Base-by-base conservation (phyloP, 2,888 invertebrate species). In the Spodoptera exigua region DNA sequence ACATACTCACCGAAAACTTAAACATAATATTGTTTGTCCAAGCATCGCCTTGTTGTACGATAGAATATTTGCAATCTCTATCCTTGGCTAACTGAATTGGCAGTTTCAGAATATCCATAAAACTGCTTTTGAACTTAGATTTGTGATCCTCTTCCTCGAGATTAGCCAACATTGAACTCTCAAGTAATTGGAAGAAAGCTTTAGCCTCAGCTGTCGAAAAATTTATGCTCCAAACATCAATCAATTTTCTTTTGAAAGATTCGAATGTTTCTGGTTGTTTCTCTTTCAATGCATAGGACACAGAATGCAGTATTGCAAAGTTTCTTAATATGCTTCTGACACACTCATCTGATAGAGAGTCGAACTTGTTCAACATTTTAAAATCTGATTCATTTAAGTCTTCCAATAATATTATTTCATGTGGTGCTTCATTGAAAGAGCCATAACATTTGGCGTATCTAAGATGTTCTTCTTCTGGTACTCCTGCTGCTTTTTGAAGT, bases 341-440 rank as follows among this genome's bases (percentile, higher is more conserved):
- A 40, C 73, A 74, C 1, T 84, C 81, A 35, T 82, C 57, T 0
- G 76, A 65, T 1, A 89, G 52, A 0, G 84, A 58, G 4, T 78
- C 63, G 27, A 83, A 80, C 61, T 84, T 82, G 45, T 88, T 81
- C 2, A 86, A 43, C 75, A 89, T 85, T 0, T 45, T 36, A 56
- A 73, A 87, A 9, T 81, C 66, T 2, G 66, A 70, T n/a, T 62
- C 69, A 0, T 65, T 74, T 3, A 90, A 63, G 56, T 90, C 90
- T 80, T 89, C 88, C 2, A 88, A 55, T 39, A 88, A 53, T 9
- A 89, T 74, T 0, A 84, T 61, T 72, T 89, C 87, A 36, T 86
- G 49, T 0, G 76, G 79, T 27, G 57, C 37, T 61, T 87, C 84
- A 1, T n/a, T 36, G 0, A 66, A n/a, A 7, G 69, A 62, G 11